Evolutionary conservation across 2,888 invertebrate genomes (phyloP).

Genomic region (Epirrhoe alternata): DNA sequence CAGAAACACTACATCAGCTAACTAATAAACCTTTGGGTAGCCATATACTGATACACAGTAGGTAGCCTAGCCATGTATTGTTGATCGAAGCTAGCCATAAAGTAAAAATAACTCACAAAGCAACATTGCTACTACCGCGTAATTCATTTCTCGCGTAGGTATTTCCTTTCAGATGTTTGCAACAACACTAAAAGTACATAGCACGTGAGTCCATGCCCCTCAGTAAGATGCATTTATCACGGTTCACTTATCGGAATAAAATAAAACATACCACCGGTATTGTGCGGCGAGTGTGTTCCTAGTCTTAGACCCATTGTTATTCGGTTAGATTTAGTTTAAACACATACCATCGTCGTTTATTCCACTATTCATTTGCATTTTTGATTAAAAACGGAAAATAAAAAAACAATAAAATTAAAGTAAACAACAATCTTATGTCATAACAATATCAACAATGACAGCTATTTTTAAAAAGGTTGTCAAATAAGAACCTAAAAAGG

Average conservation of each 20-base stretch:
- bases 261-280: conserved; percentile 13
- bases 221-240: conserved; percentile 6
- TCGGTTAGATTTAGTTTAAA: neutral
- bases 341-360: conserved; percentile 31
- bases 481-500: neutral
- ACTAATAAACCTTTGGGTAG: conserved; percentile 3
- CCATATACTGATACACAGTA: conserved; percentile 5
- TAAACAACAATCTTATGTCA: neutral
- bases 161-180: conserved; percentile 2
- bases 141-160: conserved; percentile 24
- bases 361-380: conserved; percentile 28
- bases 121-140: conserved; percentile 16
- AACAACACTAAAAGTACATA: conserved; percentile 14
- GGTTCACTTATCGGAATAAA: neutral
- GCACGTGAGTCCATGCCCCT: neutral
- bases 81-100: no score
- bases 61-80: no score
- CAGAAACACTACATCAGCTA: neutral
- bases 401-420: conserved; percentile 24
- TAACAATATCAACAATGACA: conserved; percentile 14
- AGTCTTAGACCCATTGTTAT: conserved; percentile 9
- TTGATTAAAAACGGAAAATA: conserved; percentile 5
- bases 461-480: conserved; percentile 7
- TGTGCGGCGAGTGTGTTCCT: conserved; percentile 3
- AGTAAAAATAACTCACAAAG: conserved; percentile 28